These are phyloP conservation scores for Drepanosiphum platanoidis DNA, from an alignment of 2,888 invertebrate species.

Conservation along the genomic window DNA sequence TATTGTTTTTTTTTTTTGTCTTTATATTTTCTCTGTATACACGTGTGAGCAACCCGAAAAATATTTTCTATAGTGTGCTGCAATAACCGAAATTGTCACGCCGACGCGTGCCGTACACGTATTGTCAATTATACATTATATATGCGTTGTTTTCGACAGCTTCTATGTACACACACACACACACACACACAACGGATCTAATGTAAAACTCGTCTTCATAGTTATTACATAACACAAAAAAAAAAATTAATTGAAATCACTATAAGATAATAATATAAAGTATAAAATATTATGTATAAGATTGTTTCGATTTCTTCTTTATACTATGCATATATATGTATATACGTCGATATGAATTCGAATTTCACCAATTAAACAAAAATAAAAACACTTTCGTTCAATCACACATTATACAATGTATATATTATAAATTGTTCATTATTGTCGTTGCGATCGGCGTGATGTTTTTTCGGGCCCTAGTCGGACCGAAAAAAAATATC, in stretches of 20 bases:
- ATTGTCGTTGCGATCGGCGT: too few relatives aligned
- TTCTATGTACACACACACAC: neutral
- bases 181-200: neutral
- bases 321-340: neutral
- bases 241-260: too few relatives aligned
- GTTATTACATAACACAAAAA: too few relatives aligned
- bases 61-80: neutral
- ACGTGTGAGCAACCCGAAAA: conserved; percentile 13
- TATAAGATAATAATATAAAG: too few relatives aligned
- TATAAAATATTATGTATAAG: neutral
- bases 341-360: neutral
- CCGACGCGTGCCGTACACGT: conserved; percentile 23
- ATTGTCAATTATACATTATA: conserved; percentile 36
- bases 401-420: too few relatives aligned
- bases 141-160: conserved; percentile 1
- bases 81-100: conserved; percentile 12
- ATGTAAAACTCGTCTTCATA: conserved; percentile 2
- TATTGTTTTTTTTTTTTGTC: conserved; percentile 12
- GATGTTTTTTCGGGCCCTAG: too few relatives aligned
- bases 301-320: conserved; percentile 18
- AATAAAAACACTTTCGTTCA: neutral
- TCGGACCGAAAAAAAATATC: too few relatives aligned
- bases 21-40: neutral
- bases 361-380: conserved; percentile 14
- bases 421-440: too few relatives aligned